Conservation (phyloP, 2,888 invertebrate genomes). For the Adineta ricciae region DNA sequence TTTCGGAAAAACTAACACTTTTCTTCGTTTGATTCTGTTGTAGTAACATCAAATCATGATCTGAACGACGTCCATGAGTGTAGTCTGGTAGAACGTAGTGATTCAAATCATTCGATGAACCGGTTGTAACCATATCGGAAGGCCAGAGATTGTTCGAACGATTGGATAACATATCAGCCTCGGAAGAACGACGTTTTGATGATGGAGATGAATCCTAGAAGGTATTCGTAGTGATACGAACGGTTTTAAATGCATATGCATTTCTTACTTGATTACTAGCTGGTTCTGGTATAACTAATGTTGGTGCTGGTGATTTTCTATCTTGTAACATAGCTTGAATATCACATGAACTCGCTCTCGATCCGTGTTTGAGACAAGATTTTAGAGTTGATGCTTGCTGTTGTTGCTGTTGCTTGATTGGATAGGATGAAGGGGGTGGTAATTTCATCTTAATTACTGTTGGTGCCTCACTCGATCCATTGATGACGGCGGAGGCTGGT, state of each 20-base stretch:
- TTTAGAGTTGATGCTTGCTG: neutral
- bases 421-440: neutral
- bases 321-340: neutral
- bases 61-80: neutral
- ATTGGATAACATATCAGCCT: neutral
- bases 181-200: slow-evolving; percentile 20
- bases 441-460: neutral
- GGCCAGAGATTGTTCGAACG: neutral
- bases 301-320: neutral
- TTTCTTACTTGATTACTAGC: neutral
- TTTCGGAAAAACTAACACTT: slow-evolving; percentile 16
- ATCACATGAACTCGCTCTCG: neutral
- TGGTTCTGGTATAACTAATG: neutral
- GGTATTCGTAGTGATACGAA: neutral
- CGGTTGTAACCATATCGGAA: neutral
- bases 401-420: neutral
- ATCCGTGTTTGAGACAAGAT: neutral
- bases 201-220: neutral
- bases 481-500: neutral
- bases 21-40: slow-evolving; percentile 12
- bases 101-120: neutral
- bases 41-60: neutral
- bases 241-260: too few relatives aligned
- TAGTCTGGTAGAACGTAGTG: neutral
- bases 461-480: neutral